A percentile compares a stretch with the other conserved stretches of the same genome.
Conservation (phyloP, 2,888 invertebrate species). For the Athalia circularis region DNA sequence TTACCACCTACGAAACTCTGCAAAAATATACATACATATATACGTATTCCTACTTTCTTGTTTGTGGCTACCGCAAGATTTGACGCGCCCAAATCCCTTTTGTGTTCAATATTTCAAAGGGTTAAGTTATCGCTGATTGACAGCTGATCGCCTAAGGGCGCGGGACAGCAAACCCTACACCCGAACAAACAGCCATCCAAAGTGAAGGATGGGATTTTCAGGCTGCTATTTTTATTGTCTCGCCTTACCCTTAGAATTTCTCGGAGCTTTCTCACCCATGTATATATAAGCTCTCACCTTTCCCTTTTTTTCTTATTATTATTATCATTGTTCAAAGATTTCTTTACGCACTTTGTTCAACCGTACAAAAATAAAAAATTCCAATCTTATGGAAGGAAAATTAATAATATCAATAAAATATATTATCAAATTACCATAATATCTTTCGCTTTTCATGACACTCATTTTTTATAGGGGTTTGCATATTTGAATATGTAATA, state of each 20-base stretch:
- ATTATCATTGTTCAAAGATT: background rate
- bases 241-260: background rate
- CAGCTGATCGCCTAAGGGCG: slow-evolving; percentile 17
- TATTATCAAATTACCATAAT: no score
- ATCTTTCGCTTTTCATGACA: no score
- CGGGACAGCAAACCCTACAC: background rate
- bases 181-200: background rate
- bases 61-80: slow-evolving; percentile 1
- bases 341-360: background rate
- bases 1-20: background rate
- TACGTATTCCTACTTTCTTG: no score
- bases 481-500: no score
- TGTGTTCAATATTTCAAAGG: slow-evolving; percentile 40
- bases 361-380: no score
- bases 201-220: slow-evolving; percentile 31
- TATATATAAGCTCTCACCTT: background rate
- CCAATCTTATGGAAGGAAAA: no score
- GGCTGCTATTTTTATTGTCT: slow-evolving; percentile 36
- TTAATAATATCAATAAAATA: no score
- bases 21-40: no score
- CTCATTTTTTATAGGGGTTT: no score
- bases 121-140: slow-evolving; percentile 42
- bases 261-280: slow-evolving; percentile 27
- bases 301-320: background rate
- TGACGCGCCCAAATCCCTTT: slow-evolving; percentile 15